Percentiles rank a stretch among this genome's conserved stretches.
phyloP scores from a whole-genome alignment of 2,113 vertebrate genomes.

The Aegypius monachus region DNA sequence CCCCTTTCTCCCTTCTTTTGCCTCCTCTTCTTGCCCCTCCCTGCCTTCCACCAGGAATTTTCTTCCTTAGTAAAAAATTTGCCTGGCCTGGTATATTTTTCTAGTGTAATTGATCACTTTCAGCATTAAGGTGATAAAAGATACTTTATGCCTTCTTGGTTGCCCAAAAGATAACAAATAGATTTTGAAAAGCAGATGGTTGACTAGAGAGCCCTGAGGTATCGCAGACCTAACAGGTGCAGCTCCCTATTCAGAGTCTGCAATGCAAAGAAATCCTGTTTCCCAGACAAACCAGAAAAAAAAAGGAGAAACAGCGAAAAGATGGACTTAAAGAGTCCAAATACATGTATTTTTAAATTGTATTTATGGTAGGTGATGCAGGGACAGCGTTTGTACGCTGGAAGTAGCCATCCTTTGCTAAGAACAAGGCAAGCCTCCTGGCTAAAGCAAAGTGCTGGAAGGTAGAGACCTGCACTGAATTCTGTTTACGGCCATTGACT shows the following conservation, averaged over 20 bases:
- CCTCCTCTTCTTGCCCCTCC: neutral
- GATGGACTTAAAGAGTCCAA: neutral
- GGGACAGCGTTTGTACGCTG: neutral
- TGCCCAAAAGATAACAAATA: conserved; percentile 31
- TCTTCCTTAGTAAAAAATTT: neutral
- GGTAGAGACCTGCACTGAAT: neutral
- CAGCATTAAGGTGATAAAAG: conserved; percentile 9
- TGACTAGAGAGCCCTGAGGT: conserved; percentile 29
- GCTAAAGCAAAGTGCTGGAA: neutral
- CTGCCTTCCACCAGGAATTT: neutral
- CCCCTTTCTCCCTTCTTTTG: neutral
- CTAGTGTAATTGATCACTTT: conserved; percentile 3
- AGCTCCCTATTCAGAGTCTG: neutral
- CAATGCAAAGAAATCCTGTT: neutral
- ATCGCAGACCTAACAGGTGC: neutral
- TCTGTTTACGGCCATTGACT: neutral
- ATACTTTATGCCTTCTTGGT: conserved; percentile 1
- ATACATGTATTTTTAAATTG: neutral
- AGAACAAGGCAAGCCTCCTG: neutral
- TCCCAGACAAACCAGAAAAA: neutral
- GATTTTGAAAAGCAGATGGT: conserved; percentile 52
- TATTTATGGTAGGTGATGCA: neutral
- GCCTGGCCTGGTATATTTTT: neutral
- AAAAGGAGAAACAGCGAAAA: neutral
- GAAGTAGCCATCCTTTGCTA: neutral